These are phyloP conservation scores for Homarus gammarus DNA, from an alignment of 2,888 invertebrate species.

Conservation along the genomic window DNA sequence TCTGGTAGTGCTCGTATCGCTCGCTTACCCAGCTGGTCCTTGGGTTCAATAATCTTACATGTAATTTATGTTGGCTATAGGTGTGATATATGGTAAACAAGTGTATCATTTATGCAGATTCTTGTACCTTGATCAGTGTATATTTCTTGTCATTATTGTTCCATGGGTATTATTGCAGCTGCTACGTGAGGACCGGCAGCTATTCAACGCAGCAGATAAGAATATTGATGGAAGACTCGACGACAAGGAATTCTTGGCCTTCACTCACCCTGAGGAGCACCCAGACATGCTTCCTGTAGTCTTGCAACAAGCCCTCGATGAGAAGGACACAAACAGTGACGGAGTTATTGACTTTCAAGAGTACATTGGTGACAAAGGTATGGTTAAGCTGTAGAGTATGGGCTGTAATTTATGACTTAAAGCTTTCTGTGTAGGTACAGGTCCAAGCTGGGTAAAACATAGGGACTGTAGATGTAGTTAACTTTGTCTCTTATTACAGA, in stretches of 20 bases:
- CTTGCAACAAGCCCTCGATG: constrained; percentile 89
- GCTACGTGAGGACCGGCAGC: constrained; percentile 87
- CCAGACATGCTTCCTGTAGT: constrained; percentile 90
- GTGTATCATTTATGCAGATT: not conserved
- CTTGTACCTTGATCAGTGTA: not conserved
- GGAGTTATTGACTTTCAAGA: constrained; percentile 91
- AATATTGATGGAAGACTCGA: constrained; percentile 89
- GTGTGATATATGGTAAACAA: too few species aligned
- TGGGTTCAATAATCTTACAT: too few species aligned
- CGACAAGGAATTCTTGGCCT: constrained; percentile 89
- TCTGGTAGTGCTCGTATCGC: too few species aligned
- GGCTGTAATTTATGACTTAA: too few species aligned
- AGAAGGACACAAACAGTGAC: constrained; percentile 92
- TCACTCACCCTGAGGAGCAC: constrained; percentile 96
- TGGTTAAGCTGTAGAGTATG: too few species aligned
- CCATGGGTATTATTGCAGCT: constrained; percentile 77
- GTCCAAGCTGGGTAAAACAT: too few species aligned
- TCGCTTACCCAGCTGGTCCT: too few species aligned
- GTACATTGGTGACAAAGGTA: constrained; percentile 86
- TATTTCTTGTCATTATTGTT: not conserved
- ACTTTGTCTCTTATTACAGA: too few species aligned
- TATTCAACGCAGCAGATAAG: constrained; percentile 91
- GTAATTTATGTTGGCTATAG: too few species aligned
- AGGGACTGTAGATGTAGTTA: too few species aligned
- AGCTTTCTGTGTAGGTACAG: too few species aligned